Conservation (phyloP, 1,140 invertebrate species). For the Marisa cornuarietis region DNA sequence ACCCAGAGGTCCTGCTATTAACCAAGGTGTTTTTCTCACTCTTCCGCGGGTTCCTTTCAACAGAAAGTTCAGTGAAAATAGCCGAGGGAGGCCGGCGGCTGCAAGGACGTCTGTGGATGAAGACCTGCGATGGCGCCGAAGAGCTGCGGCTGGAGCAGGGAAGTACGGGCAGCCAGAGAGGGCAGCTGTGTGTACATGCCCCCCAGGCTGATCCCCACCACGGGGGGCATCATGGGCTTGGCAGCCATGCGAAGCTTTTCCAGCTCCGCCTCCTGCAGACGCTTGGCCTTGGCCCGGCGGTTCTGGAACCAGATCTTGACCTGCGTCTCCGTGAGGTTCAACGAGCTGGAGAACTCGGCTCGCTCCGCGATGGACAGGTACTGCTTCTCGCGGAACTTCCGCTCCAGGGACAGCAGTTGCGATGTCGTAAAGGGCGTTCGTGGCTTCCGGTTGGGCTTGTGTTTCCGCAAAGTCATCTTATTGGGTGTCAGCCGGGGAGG, state of each 20-base stretch:
- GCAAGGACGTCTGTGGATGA: conserved; percentile 13
- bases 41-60: not conserved
- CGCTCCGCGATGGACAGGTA: conserved; percentile 94
- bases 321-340: conserved; percentile 93
- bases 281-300: conserved; percentile 91
- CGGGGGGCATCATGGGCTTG: conserved; percentile 64
- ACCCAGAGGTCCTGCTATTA: not conserved
- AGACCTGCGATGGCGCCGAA: conserved; percentile 22
- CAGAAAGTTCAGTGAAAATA: conserved; percentile 7
- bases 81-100: conserved; percentile 16
- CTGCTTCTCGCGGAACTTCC: conserved; percentile 95
- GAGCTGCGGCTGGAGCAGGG: conserved; percentile 15
- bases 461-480: conserved; percentile 92
- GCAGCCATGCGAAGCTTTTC: conserved; percentile 72
- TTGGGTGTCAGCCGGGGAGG: conserved; percentile 54
- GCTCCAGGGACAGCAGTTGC: conserved; percentile 91
- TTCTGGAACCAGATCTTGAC: conserved; percentile 98
- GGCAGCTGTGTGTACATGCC: conserved; percentile 33
- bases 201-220: conserved; percentile 60
- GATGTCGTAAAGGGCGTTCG: conserved; percentile 97
- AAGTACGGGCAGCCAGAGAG: conserved; percentile 10
- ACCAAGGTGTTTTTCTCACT: not conserved
- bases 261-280: conserved; percentile 89
- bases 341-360: conserved; percentile 93
- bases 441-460: conserved; percentile 97